Evolutionary conservation across 2,113 vertebrate genomes (phyloP), one percentile per base, ranked within the genome.

Genomic region (Ophiodon elongatus): DNA sequence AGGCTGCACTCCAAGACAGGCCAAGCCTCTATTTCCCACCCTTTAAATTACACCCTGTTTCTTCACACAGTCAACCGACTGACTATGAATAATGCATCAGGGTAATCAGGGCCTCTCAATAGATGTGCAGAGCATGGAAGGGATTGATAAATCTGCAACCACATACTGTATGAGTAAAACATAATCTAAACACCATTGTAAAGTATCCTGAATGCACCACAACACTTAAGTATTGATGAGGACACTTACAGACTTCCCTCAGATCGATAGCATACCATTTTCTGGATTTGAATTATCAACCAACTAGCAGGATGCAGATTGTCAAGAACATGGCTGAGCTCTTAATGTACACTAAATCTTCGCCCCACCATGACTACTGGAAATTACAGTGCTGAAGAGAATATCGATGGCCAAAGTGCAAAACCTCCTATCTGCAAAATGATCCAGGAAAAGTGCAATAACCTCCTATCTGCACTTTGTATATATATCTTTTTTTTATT

Each of bases 11-110:
- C 68, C 82, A 91, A 90, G 88, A 85, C 85, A 88, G 87, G 88
- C 59, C 85, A 65, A 72, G 87, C 88, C 78, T 90, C 67, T 76
- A 63, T 82, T 88, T 77, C 73, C 83, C 74, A 17, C 87, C 90
- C 88, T 89, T 87, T 90, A 93, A 93, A 93, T 94, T 87, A 93
- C 87, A 88, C 84, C 90, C 87, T 85, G 85, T 89, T 87, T 88
- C 82, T 88, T 84, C 88, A 86, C 88, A 88, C 82, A 79, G 87
- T 87, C 89, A 92, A 86, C 86, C 89, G 82, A 82, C 78, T 71
- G 74, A 57, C 79, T 80, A 92, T 94, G 86, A 94, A 94, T 93
- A 92, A 94, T 93, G 90, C 85, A 94, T 88, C 57, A 68, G 85
- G 66, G 73, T 90, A 93, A 93, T 94, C 93, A 94, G 87, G 80